Percentiles rank a stretch among this genome's conserved stretches.
Evolutionary conservation across 2,113 vertebrate genomes (phyloP).

Genomic region (Laterallus jamaicensis): DNA sequence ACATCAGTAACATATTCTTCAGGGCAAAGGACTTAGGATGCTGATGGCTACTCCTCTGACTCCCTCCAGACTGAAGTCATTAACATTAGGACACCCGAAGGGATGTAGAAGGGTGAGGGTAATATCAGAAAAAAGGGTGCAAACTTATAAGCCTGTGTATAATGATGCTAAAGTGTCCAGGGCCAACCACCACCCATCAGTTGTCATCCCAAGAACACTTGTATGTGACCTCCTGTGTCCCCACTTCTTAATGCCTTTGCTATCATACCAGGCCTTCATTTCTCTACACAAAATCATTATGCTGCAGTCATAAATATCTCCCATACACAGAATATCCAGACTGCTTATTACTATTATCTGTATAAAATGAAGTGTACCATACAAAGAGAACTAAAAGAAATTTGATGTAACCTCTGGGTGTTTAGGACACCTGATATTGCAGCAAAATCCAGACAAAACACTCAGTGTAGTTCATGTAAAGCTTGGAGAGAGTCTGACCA

Average conservation of each 20-base stretch:
- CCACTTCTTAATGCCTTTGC: neutral
- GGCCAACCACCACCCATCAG: neutral
- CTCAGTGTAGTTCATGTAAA: neutral
- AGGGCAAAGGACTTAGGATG: neutral
- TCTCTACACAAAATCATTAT: neutral
- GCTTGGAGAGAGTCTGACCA: neutral
- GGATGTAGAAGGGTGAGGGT: neutral
- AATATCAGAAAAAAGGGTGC: neutral
- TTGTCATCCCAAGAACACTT: neutral
- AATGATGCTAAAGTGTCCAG: no score
- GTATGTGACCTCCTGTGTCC: neutral
- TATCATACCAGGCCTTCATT: neutral
- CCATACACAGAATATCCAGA: neutral
- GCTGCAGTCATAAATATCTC: neutral
- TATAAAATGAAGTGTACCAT: neutral
- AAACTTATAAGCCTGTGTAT: neutral
- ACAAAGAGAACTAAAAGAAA: neutral
- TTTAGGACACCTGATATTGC: neutral
- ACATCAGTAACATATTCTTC: neutral
- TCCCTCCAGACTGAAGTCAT: neutral
- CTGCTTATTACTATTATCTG: neutral
- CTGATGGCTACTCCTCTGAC: neutral
- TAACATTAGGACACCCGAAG: neutral
- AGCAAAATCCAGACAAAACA: neutral
- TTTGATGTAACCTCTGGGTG: accelerated